These are phyloP conservation scores for Blastobasis adustella DNA, from an alignment of 2,888 invertebrate genomes.

Conservation along the genomic window DNA sequence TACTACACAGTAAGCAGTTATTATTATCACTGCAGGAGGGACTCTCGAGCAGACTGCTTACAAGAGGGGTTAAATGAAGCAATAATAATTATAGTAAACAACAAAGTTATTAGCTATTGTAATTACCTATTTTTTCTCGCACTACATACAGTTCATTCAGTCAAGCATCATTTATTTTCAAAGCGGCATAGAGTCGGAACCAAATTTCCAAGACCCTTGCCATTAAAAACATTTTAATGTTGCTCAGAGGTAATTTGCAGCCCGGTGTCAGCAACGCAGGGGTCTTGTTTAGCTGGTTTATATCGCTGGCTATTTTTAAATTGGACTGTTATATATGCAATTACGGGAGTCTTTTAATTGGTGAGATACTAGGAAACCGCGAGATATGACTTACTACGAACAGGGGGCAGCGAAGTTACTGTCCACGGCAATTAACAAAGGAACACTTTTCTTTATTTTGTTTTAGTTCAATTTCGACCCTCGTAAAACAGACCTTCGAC, in stretches of 20 bases:
- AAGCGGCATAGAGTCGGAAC: constrained; percentile 24
- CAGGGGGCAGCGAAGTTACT: too few relatives aligned
- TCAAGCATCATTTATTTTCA: constrained; percentile 37
- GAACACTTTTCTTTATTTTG: too few relatives aligned
- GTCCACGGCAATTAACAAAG: too few relatives aligned
- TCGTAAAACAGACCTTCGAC: too few relatives aligned
- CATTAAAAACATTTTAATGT: too few relatives aligned
- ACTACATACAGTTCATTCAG: constrained; percentile 22
- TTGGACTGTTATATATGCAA: constrained; percentile 25
- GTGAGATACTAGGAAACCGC: not conserved
- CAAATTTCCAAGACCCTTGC: constrained; percentile 8
- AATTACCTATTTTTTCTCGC: constrained; percentile 26
- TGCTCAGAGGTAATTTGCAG: not conserved
- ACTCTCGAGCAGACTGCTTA: too few relatives aligned
- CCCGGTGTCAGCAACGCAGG: constrained; percentile 7
- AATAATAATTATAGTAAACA: constrained; percentile 28
- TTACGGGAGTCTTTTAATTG: constrained; percentile 11
- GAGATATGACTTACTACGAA: not conserved
- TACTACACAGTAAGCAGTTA: too few relatives aligned
- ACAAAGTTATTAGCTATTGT: constrained; percentile 27
- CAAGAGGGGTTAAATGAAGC: constrained; percentile 18
- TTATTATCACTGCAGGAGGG: too few relatives aligned
- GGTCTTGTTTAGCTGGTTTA: constrained; percentile 20
- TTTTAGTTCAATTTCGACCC: too few relatives aligned
- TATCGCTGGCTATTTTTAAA: constrained; percentile 28